phyloP scores from a whole-genome alignment of 2,113 vertebrate genomes.

The Mormyrus lacerda region DNA sequence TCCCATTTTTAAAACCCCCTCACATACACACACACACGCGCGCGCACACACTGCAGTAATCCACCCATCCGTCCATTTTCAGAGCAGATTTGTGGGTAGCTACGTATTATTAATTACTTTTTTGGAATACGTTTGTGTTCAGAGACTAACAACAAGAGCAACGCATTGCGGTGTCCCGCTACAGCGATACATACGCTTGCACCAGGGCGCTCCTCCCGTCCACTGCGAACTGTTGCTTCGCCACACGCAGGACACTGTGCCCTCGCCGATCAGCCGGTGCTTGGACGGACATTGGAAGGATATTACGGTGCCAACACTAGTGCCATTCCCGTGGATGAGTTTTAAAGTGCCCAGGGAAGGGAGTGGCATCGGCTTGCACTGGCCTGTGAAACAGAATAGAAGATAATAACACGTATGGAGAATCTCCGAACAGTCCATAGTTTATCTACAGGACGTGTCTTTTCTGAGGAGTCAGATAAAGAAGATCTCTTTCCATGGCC shows the following conservation, averaged over 20 bases:
- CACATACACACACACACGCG: no score
- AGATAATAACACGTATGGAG: neutral
- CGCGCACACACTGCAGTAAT: neutral
- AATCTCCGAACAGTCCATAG: neutral
- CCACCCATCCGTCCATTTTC: neutral
- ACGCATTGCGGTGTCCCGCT: neutral
- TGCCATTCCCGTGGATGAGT: constrained; percentile 71
- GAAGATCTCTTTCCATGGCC: neutral
- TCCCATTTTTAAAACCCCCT: neutral
- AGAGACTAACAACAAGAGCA: neutral
- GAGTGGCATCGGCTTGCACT: constrained; percentile 57
- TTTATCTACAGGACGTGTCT: neutral
- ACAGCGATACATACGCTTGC: constrained; percentile 67
- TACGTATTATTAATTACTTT: neutral
- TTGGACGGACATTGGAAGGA: constrained; percentile 67
- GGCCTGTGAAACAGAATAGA: constrained; percentile 45
- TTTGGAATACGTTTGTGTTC: neutral
- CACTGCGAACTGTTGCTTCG: constrained; percentile 62
- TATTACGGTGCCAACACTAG: constrained; percentile 67
- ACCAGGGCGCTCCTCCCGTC: constrained; percentile 64
- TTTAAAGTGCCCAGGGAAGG: constrained; percentile 63
- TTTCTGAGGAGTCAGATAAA: neutral
- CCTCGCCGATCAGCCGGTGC: constrained; percentile 65
- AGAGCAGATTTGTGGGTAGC: neutral
- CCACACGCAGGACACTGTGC: constrained; percentile 64